Conservation (phyloP, 2,888 invertebrate genomes). For the Plusia festucae region DNA sequence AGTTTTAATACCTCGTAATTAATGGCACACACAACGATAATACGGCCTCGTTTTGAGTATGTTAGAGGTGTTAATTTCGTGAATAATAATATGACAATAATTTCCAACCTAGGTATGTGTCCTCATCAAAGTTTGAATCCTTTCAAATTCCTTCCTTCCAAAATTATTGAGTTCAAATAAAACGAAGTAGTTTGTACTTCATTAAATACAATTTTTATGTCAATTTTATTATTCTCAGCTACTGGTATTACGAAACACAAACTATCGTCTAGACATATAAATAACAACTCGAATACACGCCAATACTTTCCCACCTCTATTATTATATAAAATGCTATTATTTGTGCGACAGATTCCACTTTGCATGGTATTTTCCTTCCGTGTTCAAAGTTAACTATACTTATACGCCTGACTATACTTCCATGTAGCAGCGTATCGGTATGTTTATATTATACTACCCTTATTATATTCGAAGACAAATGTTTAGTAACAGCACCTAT, state of each 20-base stretch:
- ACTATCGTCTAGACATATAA: background rate
- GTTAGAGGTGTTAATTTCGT: constrained; percentile 1
- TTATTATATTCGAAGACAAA: constrained; percentile 23
- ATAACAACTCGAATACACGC: background rate
- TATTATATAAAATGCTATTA: constrained; percentile 1
- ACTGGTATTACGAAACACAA: background rate
- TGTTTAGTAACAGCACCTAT: constrained; percentile 32
- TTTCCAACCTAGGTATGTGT: background rate
- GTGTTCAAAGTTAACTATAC: constrained; percentile 31
- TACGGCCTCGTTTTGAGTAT: constrained; percentile 19
- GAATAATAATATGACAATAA: background rate
- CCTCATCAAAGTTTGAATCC: too few species aligned
- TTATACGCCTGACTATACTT: constrained; percentile 42
- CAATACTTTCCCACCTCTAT: background rate
- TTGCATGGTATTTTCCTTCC: constrained; percentile 48
- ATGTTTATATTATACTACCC: constrained; percentile 33
- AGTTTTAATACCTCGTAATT: constrained; percentile 52
- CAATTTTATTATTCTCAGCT: background rate
- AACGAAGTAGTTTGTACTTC: too few species aligned
- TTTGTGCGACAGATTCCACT: constrained; percentile 18
- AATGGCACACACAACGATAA: constrained; percentile 34
- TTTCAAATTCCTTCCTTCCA: too few species aligned
- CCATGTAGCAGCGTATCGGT: constrained; percentile 20
- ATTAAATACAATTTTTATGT: too few species aligned
- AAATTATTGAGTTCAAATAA: too few species aligned